Evolutionary conservation across 2,888 invertebrate species (phyloP).

Genomic region (Tachina fera): DNA sequence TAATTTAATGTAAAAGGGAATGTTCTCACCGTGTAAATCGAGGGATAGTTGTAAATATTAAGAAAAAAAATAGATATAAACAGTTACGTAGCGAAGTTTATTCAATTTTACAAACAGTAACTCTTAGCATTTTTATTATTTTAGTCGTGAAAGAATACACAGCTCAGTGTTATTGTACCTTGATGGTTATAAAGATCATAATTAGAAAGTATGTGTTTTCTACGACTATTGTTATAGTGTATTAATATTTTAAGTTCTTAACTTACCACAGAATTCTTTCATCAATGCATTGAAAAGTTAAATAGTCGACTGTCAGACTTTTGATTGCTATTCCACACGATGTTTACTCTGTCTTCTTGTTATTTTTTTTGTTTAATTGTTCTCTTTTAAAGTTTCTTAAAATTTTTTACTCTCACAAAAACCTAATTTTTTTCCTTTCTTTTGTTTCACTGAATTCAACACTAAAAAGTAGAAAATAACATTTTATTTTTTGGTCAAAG

Average conservation of each 20-base stretch:
- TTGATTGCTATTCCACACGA: constrained; percentile 6
- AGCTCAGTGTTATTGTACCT: no score
- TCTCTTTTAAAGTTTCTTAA: constrained; percentile 52
- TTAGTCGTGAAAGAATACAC: no score
- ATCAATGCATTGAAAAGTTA: constrained; percentile 43
- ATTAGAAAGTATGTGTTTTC: no score
- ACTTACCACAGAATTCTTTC: constrained; percentile 68
- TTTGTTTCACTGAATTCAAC: constrained; percentile 57
- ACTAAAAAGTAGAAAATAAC: constrained; percentile 36
- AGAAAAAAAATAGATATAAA: no score
- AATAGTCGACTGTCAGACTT: constrained; percentile 16
- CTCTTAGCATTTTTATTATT: no score
- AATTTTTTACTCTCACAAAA: constrained; percentile 60
- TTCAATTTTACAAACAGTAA: no score
- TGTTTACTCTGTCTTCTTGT: constrained; percentile 7
- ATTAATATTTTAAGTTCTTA: neutral
- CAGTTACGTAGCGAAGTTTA: no score
- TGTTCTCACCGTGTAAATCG: no score
- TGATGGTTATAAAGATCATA: no score
- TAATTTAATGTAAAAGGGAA: no score
- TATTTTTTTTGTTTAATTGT: constrained; percentile 17
- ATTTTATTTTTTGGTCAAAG: constrained; percentile 51
- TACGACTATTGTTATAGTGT: no score
- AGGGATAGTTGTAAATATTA: no score
- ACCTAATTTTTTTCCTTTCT: constrained; percentile 27